A percentile compares a stretch with the other conserved stretches of the same genome.
Evolutionary conservation across 2,797 vertebrate species (phyloP).

Genomic region (Premnoplex brunnescens): DNA sequence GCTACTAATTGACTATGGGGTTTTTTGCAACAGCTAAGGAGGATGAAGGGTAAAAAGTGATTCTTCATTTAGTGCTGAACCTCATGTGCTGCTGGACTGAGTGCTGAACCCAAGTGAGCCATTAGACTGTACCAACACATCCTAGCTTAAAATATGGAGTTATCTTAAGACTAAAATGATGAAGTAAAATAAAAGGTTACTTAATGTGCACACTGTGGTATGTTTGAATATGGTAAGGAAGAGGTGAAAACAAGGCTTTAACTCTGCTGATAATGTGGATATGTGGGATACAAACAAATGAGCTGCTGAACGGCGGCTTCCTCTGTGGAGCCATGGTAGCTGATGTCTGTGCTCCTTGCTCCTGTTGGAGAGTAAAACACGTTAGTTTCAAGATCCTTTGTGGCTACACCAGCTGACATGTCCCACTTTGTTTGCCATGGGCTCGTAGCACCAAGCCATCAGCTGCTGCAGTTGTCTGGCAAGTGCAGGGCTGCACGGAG

Average conservation of each 20-base stretch:
- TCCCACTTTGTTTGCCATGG: not conserved
- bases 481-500: not conserved
- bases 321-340: not conserved
- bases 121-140: not conserved
- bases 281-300: not conserved
- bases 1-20: not conserved
- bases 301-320: not conserved
- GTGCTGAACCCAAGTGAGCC: not conserved
- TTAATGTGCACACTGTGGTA: not conserved
- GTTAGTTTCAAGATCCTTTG: not conserved
- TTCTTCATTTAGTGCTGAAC: not conserved
- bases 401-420: not conserved
- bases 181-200: not conserved
- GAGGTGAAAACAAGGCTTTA: not conserved
- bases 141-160: not conserved
- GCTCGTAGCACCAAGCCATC: not conserved
- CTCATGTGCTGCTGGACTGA: not conserved
- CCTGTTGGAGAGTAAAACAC: not conserved
- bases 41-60: not conserved
- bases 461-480: fast-evolving
- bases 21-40: not conserved
- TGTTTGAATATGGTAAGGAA: not conserved
- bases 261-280: not conserved
- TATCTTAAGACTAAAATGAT: not conserved
- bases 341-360: not conserved